Evolutionary conservation across 2,113 vertebrate genomes (phyloP), one percentile per base, ranked within the genome.

Genomic region (Lipophrys pholis): DNA sequence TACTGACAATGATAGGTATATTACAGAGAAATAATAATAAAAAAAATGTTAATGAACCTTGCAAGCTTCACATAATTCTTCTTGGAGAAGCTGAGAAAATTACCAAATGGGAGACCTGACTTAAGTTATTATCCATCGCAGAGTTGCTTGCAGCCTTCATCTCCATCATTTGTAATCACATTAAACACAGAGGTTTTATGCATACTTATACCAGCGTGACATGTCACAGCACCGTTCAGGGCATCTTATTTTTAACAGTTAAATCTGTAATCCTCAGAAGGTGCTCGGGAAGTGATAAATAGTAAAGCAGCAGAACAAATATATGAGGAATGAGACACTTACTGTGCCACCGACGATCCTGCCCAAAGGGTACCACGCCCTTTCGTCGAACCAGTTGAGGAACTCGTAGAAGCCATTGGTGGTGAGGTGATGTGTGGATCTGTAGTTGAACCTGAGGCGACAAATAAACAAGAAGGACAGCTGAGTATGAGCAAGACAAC

Each of bases 341-440:
- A 99, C 98, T 75, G 98, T 99, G 87, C 97, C 97, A 75, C 98
- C 98, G 57, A 99, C 97, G 83, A 99, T 99, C 93, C 98, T 96
- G 92, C 98, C 98, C 86, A 99, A 86, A 51, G 98, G 98, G 91
- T 99, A 99, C 98, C 97, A 99, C 68, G 98, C 97, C 92, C 98
- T 95, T 92, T 99, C 98, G 72, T 99, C 98, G 88, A 99, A 99
- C 98, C 98, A 99, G 93, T 99, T 99, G 89, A 99, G 96, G 94
- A 99, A 99, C 92, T 99, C 98, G 75, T 98, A 99, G 95, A 99
- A 99, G 76, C 98, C 97, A 85, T 99, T 97, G 76, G 96, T 96
- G 79, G 97, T 95, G 92, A 99, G 97, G 93, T 99, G 97, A 91
- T 99, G 97, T 51, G 97, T 99, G 83, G 98, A 98, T 95, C 97